A percentile compares a stretch with the other conserved stretches of the same genome.
phyloP scores from a whole-genome alignment of 2,113 vertebrate species.

The Elaphurus davidianus region DNA sequence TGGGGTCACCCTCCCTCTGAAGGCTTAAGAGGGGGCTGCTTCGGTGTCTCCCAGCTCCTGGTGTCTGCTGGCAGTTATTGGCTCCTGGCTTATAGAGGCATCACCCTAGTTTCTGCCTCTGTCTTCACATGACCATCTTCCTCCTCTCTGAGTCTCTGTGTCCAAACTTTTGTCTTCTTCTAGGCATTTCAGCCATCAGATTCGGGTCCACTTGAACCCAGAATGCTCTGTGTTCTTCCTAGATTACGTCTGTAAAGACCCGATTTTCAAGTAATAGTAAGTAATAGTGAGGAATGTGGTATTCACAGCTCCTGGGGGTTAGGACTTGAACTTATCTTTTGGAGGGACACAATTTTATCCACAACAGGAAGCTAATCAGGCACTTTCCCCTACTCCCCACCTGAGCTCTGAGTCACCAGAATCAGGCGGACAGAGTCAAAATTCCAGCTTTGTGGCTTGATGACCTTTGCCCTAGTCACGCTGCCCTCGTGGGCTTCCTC shows the following conservation, averaged over 20 bases:
- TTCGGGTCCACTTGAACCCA: not conserved
- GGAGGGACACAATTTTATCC: not conserved
- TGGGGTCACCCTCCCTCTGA: not conserved
- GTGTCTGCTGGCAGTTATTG: too few relatives aligned
- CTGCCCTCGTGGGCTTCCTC: rapidly evolving
- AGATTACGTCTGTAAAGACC: not conserved
- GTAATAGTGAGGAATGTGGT: not conserved
- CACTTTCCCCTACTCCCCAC: not conserved
- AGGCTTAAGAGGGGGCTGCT: too few relatives aligned
- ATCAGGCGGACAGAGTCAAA: not conserved
- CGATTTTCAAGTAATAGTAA: not conserved
- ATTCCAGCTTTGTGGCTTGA: rapidly evolving
- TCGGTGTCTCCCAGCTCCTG: not conserved
- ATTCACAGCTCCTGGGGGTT: not conserved
- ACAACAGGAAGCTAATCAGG: not conserved
- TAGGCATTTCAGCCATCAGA: rapidly evolving
- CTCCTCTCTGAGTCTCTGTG: not conserved
- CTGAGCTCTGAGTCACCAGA: not conserved
- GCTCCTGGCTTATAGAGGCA: rapidly evolving
- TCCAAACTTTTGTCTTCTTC: not conserved
- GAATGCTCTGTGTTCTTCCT: rapidly evolving
- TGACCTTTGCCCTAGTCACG: rapidly evolving
- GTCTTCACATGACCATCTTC: not conserved
- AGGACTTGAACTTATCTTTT: not conserved
- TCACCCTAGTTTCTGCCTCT: rapidly evolving